Evolutionary conservation across 2,797 vertebrate species (phyloP).

Genomic region (Eurystomus glaucurus): DNA sequence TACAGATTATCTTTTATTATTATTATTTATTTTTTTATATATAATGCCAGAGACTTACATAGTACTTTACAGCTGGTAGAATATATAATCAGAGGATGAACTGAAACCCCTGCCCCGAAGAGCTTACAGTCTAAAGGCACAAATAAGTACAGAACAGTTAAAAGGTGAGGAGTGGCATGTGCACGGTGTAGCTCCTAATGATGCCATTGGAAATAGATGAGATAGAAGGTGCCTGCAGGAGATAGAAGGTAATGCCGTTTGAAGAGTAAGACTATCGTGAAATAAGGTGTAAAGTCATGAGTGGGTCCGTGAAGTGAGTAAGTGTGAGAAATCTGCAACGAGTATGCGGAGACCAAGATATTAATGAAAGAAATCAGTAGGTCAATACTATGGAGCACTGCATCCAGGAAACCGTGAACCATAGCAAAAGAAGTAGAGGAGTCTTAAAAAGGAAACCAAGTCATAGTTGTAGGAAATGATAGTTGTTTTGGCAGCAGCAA

Average conservation of each 20-base stretch:
- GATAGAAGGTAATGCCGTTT: background rate
- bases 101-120: conserved; percentile 68
- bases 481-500: conserved; percentile 17
- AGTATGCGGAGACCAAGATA: background rate
- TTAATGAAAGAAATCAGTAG: background rate
- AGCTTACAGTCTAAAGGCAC: conserved; percentile 76
- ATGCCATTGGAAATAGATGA: background rate
- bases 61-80: conserved; percentile 60
- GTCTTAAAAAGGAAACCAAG: conserved; percentile 27
- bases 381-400: background rate
- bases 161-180: background rate
- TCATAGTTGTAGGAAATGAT: background rate
- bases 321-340: background rate
- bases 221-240: background rate
- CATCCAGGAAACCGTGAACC: background rate
- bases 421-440: background rate
- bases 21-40: conserved; percentile 47
- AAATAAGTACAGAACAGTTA: background rate
- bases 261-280: background rate
- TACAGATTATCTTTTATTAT: conserved; percentile 70
- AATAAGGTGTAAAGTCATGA: background rate
- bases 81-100: conserved; percentile 23
- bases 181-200: background rate
- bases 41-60: conserved; percentile 26
- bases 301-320: background rate